Evolutionary conservation across 35 echinoderm and acorn worm genomes (phyloP), one percentile per base, ranked within the genome.

Genomic region (Diadema setosum): DNA sequence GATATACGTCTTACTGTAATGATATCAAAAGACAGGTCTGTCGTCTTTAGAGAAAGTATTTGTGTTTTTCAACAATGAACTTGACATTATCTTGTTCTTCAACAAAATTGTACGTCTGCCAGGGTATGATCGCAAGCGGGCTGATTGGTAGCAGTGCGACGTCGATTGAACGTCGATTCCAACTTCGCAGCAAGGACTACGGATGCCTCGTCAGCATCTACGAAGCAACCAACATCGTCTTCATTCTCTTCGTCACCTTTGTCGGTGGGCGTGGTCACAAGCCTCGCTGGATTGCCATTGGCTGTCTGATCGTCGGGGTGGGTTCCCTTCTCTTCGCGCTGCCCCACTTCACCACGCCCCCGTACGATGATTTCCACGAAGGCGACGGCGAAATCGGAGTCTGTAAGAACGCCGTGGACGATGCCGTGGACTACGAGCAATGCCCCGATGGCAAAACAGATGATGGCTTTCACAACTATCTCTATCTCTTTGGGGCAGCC

Each of bases 201-300:
- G 96, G 96, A 5, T 29, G 94, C 3, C 90, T 98, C 26, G 91
- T 94, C 30, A 94, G 96, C 70, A 46, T 58, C 1, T 94, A 94
- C 70, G 89, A 85, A 11, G 85, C 94, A 9, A 75, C 88, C 3
- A 67, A 69, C 6, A 46, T 89, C 11, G 32, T 91, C 46, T 76
- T 98, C 18, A 85, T 88, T 16, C 70, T 94, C 0, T 89, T 91
- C 44, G 96, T 98, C 15, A 61, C 64, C 44, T 98, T 90, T 65
- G 44, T 85, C 15, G 96, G 96, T 40, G 96, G 82, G 67, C 88
- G 83, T 87, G 85, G 90, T 39, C 65, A 92, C 87, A 89, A 97
- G 58, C 58, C 88, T 18, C 78, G 80, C 82, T 98, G 96, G 96
- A 18, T 98, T 23, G 41, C 87, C 4, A 82, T 67, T 65, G 92